Percentiles rank a stretch among this genome's conserved stretches.
phyloP scores from a whole-genome alignment of 2,888 invertebrate species.

The Perdita meconis region DNA sequence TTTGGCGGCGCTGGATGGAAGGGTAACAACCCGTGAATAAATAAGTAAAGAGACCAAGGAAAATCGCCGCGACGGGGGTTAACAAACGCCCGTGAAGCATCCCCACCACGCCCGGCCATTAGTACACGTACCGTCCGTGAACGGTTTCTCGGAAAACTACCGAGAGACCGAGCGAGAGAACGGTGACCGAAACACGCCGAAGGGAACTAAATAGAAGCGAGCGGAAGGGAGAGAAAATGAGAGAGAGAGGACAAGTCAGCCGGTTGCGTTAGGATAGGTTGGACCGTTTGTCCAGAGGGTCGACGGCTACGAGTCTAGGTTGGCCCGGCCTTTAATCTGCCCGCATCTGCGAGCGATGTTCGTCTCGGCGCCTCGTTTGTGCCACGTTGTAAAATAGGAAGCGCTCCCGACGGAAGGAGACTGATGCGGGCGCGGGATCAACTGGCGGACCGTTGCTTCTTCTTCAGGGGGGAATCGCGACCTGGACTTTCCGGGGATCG shows the following conservation, averaged over 20 bases:
- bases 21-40: slow-evolving; percentile 53
- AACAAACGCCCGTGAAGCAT: slow-evolving; percentile 43
- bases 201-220: not conserved
- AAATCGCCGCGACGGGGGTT: slow-evolving; percentile 39
- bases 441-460: not conserved
- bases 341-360: slow-evolving; percentile 55
- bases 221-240: not conserved
- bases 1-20: not conserved
- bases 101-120: slow-evolving; percentile 28
- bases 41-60: slow-evolving; percentile 45
- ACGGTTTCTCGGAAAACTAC: slow-evolving; percentile 57
- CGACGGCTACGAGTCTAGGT: slow-evolving; percentile 46
- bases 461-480: not conserved
- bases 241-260: slow-evolving; percentile 25
- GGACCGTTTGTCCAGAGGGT: slow-evolving; percentile 49
- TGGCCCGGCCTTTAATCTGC: slow-evolving; percentile 44
- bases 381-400: slow-evolving; percentile 58
- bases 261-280: slow-evolving; percentile 66
- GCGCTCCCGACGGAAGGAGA: slow-evolving; percentile 53
- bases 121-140: slow-evolving; percentile 49
- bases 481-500: not conserved
- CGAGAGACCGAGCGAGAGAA: slow-evolving; percentile 8
- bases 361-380: slow-evolving; percentile 34
- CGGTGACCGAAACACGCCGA: not conserved
- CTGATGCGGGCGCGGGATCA: slow-evolving; percentile 61